Evolutionary conservation across 2,797 vertebrate species (phyloP), one percentile per base, ranked within the genome.

Genomic region (Erethizon dorsatum): DNA sequence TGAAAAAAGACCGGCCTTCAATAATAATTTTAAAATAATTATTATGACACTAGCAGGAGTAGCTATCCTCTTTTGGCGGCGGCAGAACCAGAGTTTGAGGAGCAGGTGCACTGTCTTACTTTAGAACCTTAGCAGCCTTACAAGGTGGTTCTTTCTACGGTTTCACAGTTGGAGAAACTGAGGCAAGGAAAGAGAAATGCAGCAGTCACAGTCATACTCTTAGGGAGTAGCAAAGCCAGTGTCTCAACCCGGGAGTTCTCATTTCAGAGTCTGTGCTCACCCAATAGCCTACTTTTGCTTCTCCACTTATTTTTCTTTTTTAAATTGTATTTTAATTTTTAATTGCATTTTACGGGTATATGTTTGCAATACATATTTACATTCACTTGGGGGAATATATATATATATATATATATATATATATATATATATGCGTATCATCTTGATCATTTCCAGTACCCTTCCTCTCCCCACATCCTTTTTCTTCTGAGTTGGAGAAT

Each of bases 21-120:
- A 28, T 37, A 79, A 56, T 41, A 65, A 54, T 33, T 95, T 79
- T 2, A 56, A 90, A 94, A 91, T 92, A 47, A 83, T 69, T 63
- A 71, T 78, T 56, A 61, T 6, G 41, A 41, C 71, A 63, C 7
- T 50, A 80, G 61, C 61, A 18, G 41, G 9, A 89, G 50, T 26
- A 71, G 61, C 24, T 67, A 6, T 57, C 33, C 14, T 88, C 61
- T 45, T 1, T 18, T 22, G 12, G 56, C 41, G 20, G 47, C 69
- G 82, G 56, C 31, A 14, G 20, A 12, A 9, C 33, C 28, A 79
- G 50, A 83, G 10, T 61, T 45, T 37, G 41, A 67, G 61, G 45
- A 26, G 0, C 8, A 31, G 80, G n/a, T 57, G 33, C 86, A 78
- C 9, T 85, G 45, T 87, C 37, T 83, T 52, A 73, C 59, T 31